Base-by-base conservation (phyloP, 2,797 vertebrate genomes). In the Tapera naevia region DNA sequence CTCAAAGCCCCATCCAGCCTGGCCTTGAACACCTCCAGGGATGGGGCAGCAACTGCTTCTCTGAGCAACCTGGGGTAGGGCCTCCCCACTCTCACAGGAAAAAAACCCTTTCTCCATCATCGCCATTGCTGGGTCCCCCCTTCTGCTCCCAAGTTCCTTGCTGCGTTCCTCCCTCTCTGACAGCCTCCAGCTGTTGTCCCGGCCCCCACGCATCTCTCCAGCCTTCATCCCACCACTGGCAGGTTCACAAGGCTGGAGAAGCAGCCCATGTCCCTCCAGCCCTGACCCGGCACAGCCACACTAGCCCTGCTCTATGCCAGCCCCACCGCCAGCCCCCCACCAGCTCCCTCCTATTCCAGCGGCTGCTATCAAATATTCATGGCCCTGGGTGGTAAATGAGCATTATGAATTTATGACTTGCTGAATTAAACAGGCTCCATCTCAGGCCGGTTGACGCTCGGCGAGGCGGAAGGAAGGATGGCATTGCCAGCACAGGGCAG, bases 401-500 rank as follows among this genome's bases (percentile, higher is more conserved):
- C 94, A 96, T 96, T 97, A 96, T 54, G 70, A 95, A 97, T 97
- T 95, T 91, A 95, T 95, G 96, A 94, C 82, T 62, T 46, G 72
- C 89, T 92, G 94, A 94, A 94, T 92, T 95, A 94, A 96, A 91
- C 35, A 93, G 87, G 80, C 79, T 70, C 37, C 13, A 0, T 46
- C 64, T 70, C 2, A 1, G 74, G 71, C 92, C 13, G 43, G 81
- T 83, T 92, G 91, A 62, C 12, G 10, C 21, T 69, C 11, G 0
- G 54, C 0, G 30, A 93, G 69, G 91, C 8, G 19, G 93, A 95
- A 97, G 87, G 79, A 92, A 41, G 3, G 1, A 86, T 3, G 0
- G 76, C 5, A 2, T 17, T 48, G 45, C 86, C 11, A 2, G 66
- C 43, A 19, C 8, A 4, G 32, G 75, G 51, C 53, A 65, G 66